phyloP scores from a whole-genome alignment of 2,113 vertebrate species.

The Seriola quinqueradiata region DNA sequence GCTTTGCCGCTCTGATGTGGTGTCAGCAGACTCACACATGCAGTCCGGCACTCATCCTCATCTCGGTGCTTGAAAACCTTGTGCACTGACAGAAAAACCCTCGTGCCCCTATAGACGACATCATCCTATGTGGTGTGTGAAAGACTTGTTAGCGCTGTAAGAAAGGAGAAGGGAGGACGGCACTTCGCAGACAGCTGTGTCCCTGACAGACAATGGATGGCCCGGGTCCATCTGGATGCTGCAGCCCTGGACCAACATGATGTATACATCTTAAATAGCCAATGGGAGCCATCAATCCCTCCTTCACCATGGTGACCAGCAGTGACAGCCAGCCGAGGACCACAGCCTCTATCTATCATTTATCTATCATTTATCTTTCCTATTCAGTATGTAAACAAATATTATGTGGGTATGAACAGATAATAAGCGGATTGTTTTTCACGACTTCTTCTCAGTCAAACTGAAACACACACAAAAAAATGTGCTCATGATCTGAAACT shows the following conservation, averaged over 20 bases:
- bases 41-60: conserved; percentile 1
- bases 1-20: conserved; percentile 1
- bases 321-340: conserved; percentile 86
- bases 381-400: background rate
- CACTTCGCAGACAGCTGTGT: conserved; percentile 93
- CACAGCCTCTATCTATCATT: conserved; percentile 66
- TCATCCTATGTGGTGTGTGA: conserved; percentile 30
- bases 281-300: conserved; percentile 95
- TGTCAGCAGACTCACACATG: conserved; percentile 21
- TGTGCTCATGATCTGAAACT: background rate
- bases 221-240: conserved; percentile 96
- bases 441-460: too few relatives aligned
- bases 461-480: too few relatives aligned
- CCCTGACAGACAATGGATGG: conserved; percentile 99
- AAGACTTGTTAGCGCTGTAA: conserved; percentile 49
- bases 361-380: conserved; percentile 3
- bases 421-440: too few relatives aligned
- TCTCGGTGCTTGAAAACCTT: conserved; percentile 21
- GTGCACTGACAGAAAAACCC: conserved; percentile 2
- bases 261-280: conserved; percentile 96
- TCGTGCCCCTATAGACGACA: conserved; percentile 13
- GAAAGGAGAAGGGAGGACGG: conserved; percentile 62
- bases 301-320: conserved; percentile 87
- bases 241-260: conserved; percentile 96
- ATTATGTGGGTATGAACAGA: background rate